Conservation (phyloP, 2,888 invertebrate species). For the Drosophila setosimentum region DNA sequence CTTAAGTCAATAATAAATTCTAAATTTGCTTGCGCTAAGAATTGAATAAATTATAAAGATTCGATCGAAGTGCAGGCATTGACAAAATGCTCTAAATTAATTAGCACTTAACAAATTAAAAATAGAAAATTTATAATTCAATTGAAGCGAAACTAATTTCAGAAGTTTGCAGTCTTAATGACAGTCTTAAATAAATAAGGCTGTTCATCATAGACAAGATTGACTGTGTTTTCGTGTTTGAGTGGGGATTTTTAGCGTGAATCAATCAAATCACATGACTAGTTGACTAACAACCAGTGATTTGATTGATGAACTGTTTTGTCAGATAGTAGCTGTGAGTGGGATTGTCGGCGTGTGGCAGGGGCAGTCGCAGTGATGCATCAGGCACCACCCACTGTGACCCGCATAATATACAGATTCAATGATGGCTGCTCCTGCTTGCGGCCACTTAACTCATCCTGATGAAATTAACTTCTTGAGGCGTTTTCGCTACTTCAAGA, state of each 20-base stretch:
- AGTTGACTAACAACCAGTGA: constrained; percentile 79
- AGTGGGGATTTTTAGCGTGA: constrained; percentile 73
- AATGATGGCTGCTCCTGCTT: constrained; percentile 30
- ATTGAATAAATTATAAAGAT: not conserved
- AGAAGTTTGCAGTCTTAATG: not conserved
- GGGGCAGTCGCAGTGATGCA: not conserved
- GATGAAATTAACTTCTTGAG: constrained; percentile 66
- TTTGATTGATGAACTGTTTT: constrained; percentile 78
- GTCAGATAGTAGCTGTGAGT: constrained; percentile 27
- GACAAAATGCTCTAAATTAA: not conserved
- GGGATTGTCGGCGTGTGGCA: not conserved
- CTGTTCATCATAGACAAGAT: constrained; percentile 6
- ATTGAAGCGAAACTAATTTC: not conserved
- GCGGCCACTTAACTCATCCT: constrained; percentile 37
- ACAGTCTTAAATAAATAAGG: not conserved
- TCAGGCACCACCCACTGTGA: constrained; percentile 45
- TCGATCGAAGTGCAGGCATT: not conserved
- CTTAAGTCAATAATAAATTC: not conserved
- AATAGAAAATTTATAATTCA: not conserved
- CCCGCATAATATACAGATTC: constrained; percentile 63
- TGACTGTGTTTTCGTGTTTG: constrained; percentile 37
- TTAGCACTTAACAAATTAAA: not conserved
- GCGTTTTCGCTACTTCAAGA: constrained; percentile 36
- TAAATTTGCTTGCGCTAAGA: not conserved
- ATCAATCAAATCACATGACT: constrained; percentile 81